These are phyloP conservation scores for Chrysoperla carnea DNA, from an alignment of 1,140 invertebrate species.

Conservation along the genomic window DNA sequence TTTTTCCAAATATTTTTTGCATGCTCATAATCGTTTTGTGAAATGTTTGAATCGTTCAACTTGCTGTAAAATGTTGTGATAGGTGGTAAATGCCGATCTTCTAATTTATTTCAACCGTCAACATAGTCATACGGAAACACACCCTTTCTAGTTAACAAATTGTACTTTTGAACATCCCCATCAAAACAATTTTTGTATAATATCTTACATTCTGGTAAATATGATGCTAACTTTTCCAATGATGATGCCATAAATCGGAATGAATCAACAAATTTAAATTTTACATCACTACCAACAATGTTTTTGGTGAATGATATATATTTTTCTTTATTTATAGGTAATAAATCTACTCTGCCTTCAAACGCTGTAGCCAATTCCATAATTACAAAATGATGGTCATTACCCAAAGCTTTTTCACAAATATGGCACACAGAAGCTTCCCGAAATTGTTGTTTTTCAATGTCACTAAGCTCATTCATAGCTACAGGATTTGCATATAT, in stretches of 20 bases:
- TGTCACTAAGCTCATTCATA: slow-evolving; percentile 3
- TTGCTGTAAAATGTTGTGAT: slow-evolving; percentile 17
- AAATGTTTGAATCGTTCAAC: slow-evolving; percentile 13
- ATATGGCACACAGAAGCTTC: slow-evolving; percentile 7
- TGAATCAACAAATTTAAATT: slow-evolving; percentile 16
- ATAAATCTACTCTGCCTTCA: slow-evolving; percentile 14
- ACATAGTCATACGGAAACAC: slow-evolving; percentile 16
- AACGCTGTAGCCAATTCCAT: slow-evolving; percentile 10
- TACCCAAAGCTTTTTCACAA: slow-evolving; percentile 9
- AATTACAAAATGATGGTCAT: slow-evolving; percentile 17
- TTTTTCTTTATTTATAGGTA: slow-evolving; percentile 20
- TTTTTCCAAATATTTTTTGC: slow-evolving; percentile 21
- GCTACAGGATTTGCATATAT: slow-evolving; percentile 3
- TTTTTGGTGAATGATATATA: slow-evolving; percentile 13
- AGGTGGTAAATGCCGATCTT: slow-evolving; percentile 13
- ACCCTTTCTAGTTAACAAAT: slow-evolving; percentile 15
- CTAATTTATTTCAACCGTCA: slow-evolving; percentile 11
- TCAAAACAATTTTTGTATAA: too few species aligned
- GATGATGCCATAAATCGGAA: slow-evolving; percentile 14
- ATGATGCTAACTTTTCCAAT: slow-evolving; percentile 10
- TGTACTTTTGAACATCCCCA: slow-evolving; percentile 12
- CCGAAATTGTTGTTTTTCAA: slow-evolving; percentile 1
- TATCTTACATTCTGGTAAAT: not conserved
- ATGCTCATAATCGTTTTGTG: slow-evolving; percentile 20
- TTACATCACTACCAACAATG: slow-evolving; percentile 8